phyloP scores from a whole-genome alignment of 2,113 vertebrate genomes.

The Gymnorhina tibicen region DNA sequence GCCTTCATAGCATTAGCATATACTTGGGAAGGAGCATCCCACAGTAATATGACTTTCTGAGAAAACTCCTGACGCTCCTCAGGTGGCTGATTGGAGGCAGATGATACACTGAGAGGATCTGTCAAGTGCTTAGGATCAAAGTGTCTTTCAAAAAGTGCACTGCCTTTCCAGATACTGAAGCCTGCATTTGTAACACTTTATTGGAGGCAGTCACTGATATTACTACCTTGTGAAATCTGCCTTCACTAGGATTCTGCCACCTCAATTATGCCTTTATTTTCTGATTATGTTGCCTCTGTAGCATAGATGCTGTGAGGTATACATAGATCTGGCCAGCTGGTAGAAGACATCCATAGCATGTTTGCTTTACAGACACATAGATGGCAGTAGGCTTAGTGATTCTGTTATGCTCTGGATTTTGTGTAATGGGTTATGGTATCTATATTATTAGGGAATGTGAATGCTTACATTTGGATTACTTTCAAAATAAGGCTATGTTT shows the following conservation, averaged over 20 bases:
- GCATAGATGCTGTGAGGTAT: not conserved
- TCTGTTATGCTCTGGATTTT: not conserved
- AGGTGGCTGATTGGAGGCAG: not conserved
- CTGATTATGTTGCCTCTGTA: not conserved
- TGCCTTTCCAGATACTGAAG: not conserved
- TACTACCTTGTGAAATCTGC: not conserved
- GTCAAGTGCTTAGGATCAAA: not conserved
- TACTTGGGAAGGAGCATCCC: not conserved
- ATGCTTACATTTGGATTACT: not conserved
- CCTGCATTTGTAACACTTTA: not conserved
- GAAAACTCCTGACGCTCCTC: not conserved
- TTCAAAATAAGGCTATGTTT: not conserved
- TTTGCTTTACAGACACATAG: not conserved
- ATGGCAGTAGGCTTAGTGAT: not conserved
- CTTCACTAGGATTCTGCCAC: not conserved
- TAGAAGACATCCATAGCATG: not conserved
- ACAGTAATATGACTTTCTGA: not conserved
- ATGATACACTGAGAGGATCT: accelerated
- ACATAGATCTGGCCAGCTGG: not conserved
- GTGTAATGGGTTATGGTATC: not conserved
- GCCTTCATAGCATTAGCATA: not conserved
- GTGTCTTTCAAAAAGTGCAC: not conserved
- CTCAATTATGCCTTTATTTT: not conserved
- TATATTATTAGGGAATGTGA: not conserved
- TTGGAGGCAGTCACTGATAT: not conserved